Conservation (phyloP, 2,113 vertebrate species). For the Platanista minor region DNA sequence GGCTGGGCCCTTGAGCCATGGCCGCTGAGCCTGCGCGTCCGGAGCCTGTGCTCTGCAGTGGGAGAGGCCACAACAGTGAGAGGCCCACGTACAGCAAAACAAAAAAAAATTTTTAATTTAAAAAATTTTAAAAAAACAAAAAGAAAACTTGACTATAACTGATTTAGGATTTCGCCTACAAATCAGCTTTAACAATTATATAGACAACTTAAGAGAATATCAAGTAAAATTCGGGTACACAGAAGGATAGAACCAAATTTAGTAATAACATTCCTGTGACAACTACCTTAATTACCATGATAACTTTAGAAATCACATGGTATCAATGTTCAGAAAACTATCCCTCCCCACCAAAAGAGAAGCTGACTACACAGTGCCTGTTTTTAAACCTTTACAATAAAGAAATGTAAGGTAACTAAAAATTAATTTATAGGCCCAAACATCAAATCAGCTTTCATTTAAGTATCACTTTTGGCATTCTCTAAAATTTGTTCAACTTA, state of each 20-base stretch:
- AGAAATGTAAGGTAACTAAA: neutral
- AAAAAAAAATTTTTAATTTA: too few relatives aligned
- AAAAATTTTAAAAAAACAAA: too few relatives aligned
- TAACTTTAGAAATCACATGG: neutral
- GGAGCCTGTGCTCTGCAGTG: too few relatives aligned
- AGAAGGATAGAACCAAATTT: neutral
- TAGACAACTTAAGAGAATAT: neutral
- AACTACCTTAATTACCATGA: neutral
- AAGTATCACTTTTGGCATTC: neutral
- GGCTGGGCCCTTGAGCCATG: too few relatives aligned
- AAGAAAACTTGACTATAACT: neutral
- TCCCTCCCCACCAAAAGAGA: neutral
- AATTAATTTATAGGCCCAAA: neutral
- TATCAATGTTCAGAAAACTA: neutral
- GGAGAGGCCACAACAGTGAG: too few relatives aligned
- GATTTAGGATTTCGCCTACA: constrained; percentile 9
- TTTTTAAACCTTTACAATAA: constrained; percentile 29
- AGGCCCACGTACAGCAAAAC: too few relatives aligned
- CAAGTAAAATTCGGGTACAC: neutral
- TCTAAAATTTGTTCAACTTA: constrained; percentile 69
- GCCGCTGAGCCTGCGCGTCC: too few relatives aligned
- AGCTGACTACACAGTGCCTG: neutral
- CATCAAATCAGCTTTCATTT: neutral
- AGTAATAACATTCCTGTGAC: neutral
- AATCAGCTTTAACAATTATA: neutral